phyloP scores from a whole-genome alignment of 92 coral and sea anemone genomes.

The Epizoanthus ramosus region DNA sequence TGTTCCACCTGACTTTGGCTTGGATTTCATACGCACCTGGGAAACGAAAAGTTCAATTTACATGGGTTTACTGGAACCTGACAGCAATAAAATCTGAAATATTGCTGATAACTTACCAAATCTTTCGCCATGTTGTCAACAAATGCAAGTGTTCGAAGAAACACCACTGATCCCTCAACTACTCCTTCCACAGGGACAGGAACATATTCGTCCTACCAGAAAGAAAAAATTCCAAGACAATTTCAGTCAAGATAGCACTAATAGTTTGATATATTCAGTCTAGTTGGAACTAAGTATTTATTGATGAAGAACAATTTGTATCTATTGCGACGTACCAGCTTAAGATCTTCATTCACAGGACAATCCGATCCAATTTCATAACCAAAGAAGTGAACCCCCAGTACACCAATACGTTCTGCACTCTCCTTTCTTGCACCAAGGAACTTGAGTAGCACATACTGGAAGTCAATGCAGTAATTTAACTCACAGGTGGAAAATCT shows the following conservation, averaged over 20 bases:
- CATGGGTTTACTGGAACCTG: too few species aligned
- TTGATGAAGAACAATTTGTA: background rate
- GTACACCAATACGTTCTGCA: constrained; percentile 89
- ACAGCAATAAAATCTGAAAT: background rate
- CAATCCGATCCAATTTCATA: constrained; percentile 83
- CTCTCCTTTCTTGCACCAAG: constrained; percentile 83
- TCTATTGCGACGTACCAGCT: constrained; percentile 55
- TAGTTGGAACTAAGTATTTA: background rate
- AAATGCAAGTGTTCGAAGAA: constrained; percentile 81
- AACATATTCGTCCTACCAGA: constrained; percentile 71
- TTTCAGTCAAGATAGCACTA: background rate
- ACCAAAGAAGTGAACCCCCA: constrained; percentile 94
- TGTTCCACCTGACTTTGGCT: constrained; percentile 53
- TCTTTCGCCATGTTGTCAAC: constrained; percentile 95
- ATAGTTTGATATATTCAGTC: background rate
- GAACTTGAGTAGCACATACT: constrained; percentile 92
- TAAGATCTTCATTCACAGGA: constrained; percentile 71
- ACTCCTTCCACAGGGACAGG: constrained; percentile 64
- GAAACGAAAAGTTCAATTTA: background rate
- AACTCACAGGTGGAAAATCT: too few species aligned
- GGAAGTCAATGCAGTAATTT: constrained; percentile 14
- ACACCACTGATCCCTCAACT: constrained; percentile 80
- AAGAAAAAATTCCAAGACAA: background rate
- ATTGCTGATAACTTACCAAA: constrained; percentile 63
- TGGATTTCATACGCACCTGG: constrained; percentile 50